Conservation (phyloP, 2,888 invertebrate species). For the Erpobdella octoculata region DNA sequence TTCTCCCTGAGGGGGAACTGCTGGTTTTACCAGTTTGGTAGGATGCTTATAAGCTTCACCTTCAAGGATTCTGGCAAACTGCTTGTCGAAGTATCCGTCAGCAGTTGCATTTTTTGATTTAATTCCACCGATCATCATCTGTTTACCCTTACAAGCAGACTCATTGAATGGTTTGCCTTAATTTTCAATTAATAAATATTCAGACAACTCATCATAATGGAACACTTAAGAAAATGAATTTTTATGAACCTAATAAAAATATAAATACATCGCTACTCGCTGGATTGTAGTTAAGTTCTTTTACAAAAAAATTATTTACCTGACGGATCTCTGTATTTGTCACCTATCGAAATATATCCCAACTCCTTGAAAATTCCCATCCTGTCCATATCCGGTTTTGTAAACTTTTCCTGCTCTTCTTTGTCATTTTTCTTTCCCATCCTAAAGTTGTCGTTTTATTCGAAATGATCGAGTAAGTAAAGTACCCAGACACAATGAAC, state of each 20-base stretch:
- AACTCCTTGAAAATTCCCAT: constrained; percentile 8
- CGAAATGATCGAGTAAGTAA: too few species aligned
- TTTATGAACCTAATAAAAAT: neutral
- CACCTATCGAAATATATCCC: constrained; percentile 15
- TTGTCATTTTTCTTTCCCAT: neutral
- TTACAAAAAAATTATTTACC: neutral
- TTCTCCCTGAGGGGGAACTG: neutral
- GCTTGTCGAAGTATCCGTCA: constrained; percentile 7
- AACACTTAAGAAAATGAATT: neutral
- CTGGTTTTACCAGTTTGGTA: neutral
- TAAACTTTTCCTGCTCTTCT: neutral
- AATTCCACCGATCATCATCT: neutral
- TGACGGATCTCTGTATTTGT: neutral
- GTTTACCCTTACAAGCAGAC: constrained; percentile 5
- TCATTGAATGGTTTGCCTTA: neutral
- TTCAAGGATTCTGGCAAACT: constrained; percentile 1
- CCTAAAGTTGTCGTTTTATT: too few species aligned
- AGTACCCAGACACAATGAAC: too few species aligned
- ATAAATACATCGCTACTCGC: neutral
- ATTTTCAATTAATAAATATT: neutral
- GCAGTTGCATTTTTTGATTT: neutral
- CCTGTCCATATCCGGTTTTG: neutral
- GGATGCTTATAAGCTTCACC: constrained; percentile 1
- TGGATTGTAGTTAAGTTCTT: neutral
- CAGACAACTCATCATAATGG: neutral